Evolutionary conservation across 2,797 vertebrate genomes (phyloP).

Genomic region (Micropoecilia bifurca): DNA sequence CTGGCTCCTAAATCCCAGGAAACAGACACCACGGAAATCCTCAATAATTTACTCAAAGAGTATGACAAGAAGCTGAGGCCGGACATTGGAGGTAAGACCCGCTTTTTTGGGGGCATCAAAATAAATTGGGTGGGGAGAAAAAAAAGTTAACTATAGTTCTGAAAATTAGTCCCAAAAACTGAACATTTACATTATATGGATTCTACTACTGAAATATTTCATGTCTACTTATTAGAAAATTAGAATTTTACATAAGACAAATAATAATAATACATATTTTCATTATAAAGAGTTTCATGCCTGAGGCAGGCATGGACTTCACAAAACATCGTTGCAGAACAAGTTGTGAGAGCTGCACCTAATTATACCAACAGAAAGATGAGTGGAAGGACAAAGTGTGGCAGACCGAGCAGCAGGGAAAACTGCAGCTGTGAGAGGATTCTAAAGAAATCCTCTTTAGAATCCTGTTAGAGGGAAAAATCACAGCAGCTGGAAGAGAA

Average conservation of each 20-base stretch:
- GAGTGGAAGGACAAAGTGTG: not conserved
- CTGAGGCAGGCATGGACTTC: not conserved
- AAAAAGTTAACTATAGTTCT: not conserved
- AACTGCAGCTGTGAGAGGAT: not conserved
- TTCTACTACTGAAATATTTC: not conserved
- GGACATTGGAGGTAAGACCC: conserved; percentile 90
- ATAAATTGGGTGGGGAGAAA: not conserved
- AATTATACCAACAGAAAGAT: not conserved
- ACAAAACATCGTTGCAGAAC: not conserved
- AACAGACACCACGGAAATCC: conserved; percentile 90
- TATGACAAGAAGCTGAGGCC: conserved; percentile 95
- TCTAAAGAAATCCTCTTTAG: no score
- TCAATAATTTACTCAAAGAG: conserved; percentile 92
- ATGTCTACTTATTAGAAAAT: not conserved
- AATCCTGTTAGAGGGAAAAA: not conserved
- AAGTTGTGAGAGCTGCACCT: not conserved
- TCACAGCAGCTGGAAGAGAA: not conserved
- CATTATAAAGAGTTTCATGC: not conserved
- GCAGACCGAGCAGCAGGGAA: not conserved
- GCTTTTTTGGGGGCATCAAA: not conserved
- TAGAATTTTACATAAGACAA: not conserved
- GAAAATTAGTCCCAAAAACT: not conserved
- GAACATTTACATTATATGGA: not conserved
- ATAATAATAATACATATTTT: not conserved
- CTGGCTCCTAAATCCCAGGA: conserved; percentile 90